Percentiles rank a stretch among this genome's conserved stretches.
Conservation (phyloP, 2,113 vertebrate genomes). For the Macaca nemestrina region DNA sequence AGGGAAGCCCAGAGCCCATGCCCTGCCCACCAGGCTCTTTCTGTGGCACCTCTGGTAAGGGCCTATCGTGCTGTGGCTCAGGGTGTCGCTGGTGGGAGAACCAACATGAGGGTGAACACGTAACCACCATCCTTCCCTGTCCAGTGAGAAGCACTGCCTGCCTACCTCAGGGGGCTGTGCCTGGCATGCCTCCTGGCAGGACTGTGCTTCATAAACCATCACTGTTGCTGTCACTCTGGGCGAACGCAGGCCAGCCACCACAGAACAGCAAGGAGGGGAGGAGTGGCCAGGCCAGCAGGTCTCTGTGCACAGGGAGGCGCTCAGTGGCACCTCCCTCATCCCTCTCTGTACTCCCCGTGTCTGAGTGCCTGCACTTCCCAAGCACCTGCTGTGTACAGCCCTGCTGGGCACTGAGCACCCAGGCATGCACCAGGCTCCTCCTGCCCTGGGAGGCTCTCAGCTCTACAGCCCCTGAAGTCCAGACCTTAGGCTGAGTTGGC, state of each 20-base stretch:
- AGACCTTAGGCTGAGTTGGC: not conserved
- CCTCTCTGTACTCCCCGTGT: rapidly evolving
- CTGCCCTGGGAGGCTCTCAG: not conserved
- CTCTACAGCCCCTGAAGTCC: not conserved
- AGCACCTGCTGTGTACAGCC: no score
- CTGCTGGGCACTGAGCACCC: not conserved
- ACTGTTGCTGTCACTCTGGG: no score
- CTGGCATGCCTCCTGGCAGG: not conserved
- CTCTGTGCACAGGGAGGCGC: not conserved
- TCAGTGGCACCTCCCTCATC: not conserved
- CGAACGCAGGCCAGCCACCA: not conserved
- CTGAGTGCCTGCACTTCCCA: not conserved
- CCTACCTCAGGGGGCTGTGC: rapidly evolving
- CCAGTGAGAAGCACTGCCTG: not conserved
- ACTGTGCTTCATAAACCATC: not conserved
- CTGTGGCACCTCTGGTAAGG: constrained; percentile 90
- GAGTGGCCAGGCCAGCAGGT: not conserved
- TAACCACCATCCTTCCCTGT: not conserved
- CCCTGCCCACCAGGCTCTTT: constrained; percentile 89
- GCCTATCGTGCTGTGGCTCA: rapidly evolving
- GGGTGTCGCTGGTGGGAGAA: not conserved
- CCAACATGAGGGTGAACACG: rapidly evolving
- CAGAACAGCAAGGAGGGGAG: not conserved
- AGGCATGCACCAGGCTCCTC: not conserved
- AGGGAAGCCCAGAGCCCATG: constrained; percentile 89